phyloP scores from a whole-genome alignment of 2,888 invertebrate genomes.

The Zygothrica quintamaculata region DNA sequence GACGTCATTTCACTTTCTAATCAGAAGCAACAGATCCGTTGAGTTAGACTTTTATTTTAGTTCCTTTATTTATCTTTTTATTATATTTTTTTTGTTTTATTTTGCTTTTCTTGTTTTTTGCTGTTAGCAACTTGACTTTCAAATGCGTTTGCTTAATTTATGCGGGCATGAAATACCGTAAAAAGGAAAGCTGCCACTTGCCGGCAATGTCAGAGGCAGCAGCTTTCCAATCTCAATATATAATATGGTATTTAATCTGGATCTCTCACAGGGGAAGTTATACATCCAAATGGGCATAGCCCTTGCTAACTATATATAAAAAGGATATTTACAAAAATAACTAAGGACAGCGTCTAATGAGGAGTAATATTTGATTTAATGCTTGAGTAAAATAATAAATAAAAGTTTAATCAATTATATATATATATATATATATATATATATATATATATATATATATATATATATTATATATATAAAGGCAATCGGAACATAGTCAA shows the following conservation, averaged over 20 bases:
- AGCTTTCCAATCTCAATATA: neutral
- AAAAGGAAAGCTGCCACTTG: neutral
- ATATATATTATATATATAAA: no score
- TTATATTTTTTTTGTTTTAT: neutral
- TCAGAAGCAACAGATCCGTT: conserved; percentile 54
- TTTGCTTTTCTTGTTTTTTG: conserved; percentile 8
- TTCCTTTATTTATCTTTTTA: conserved; percentile 17
- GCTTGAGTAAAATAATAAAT: no score
- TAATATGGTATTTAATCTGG: no score
- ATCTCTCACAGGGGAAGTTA: no score
- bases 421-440: no score
- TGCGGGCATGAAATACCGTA: conserved; percentile 59
- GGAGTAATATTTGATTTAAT: no score
- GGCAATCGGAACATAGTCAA: no score
- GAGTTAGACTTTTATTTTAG: conserved; percentile 30
- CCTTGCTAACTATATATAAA: conserved; percentile 9
- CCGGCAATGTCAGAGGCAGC: neutral
- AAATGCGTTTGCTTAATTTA: conserved; percentile 62
- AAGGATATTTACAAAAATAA: neutral
- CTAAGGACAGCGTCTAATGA: no score
- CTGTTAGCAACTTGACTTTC: conserved; percentile 62
- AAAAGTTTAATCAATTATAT: no score
- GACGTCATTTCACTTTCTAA: conserved; percentile 78
- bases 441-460: no score
- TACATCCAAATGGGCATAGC: neutral